These are phyloP conservation scores for Drosophila parabipectinata DNA, from an alignment of 1,140 invertebrate genomes.

Conservation along the genomic window DNA sequence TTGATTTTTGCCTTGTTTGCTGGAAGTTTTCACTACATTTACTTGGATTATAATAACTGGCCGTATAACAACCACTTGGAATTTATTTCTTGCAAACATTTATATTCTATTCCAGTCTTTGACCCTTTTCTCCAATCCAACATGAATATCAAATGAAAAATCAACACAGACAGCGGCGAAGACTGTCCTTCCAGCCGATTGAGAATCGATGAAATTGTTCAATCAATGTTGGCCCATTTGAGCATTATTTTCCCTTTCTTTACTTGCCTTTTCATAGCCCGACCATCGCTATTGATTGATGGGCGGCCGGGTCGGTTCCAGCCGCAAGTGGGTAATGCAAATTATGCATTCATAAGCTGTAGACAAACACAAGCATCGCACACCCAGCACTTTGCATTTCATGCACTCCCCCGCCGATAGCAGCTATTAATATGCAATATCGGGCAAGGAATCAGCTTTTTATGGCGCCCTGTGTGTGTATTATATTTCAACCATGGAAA, in stretches of 20 bases:
- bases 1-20: neutral
- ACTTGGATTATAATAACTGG: neutral
- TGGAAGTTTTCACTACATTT: neutral
- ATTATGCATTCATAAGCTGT: conserved; percentile 64
- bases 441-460: conserved; percentile 12
- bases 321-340: conserved; percentile 32
- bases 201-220: conserved; percentile 29
- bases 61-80: neutral
- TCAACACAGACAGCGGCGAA: conserved; percentile 9
- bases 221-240: conserved; percentile 44
- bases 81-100: neutral
- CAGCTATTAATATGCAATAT: conserved; percentile 62
- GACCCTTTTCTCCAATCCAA: conserved; percentile 5
- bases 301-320: neutral
- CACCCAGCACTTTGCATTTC: conserved; percentile 46
- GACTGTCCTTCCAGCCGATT: conserved; percentile 18
- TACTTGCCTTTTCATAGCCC: conserved; percentile 51
- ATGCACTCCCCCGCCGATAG: conserved; percentile 51
- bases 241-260: conserved; percentile 34
- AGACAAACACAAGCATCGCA: conserved; percentile 24
- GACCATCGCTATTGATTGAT: conserved; percentile 65
- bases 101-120: neutral
- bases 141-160: conserved; percentile 50
- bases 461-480: conserved; percentile 27
- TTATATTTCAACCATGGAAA: conserved; percentile 46